A percentile compares a stretch with the other conserved stretches of the same genome.
Conservation (phyloP, 2,888 invertebrate species). For the Plemyria rubiginata region DNA sequence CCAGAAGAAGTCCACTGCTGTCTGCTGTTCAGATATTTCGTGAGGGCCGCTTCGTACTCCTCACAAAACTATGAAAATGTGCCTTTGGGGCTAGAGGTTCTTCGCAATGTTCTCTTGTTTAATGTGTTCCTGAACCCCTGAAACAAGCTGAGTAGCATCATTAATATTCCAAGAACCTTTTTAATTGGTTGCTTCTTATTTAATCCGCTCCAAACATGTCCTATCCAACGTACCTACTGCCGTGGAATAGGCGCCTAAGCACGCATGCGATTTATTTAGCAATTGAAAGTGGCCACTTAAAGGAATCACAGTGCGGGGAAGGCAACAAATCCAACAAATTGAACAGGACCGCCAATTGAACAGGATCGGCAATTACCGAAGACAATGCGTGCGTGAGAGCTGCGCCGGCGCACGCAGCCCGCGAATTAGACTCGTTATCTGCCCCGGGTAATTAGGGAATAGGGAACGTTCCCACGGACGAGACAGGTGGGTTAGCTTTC, state of each 20-base stretch:
- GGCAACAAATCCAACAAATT: conserved; percentile 83
- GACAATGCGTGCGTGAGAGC: conserved; percentile 84
- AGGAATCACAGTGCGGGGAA: conserved; percentile 81
- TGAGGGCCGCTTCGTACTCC: neutral
- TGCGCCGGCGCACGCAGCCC: conserved; percentile 78
- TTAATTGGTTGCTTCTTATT: conserved; percentile 35
- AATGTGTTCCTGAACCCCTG: neutral
- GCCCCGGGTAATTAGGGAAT: conserved; percentile 77
- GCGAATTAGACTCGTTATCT: conserved; percentile 83
- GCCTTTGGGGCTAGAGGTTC: neutral
- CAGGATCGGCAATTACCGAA: conserved; percentile 84
- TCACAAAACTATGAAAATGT: neutral
- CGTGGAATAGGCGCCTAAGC: conserved; percentile 36
- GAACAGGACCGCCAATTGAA: conserved; percentile 83
- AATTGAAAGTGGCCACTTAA: conserved; percentile 82
- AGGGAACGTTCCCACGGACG: conserved; percentile 76
- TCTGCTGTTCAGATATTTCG: neutral
- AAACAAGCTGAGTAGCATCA: conserved; percentile 17
- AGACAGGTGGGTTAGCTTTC: conserved; percentile 47
- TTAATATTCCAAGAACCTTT: conserved; percentile 18
- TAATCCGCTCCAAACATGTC: conserved; percentile 22
- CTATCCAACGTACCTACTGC: conserved; percentile 14
- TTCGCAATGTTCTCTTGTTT: neutral
- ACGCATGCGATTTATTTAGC: conserved; percentile 77
- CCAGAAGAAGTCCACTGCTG: neutral